Evolutionary conservation across 2,113 vertebrate genomes (phyloP), one percentile per base, ranked within the genome.

Genomic region (Turdus rufiventris): DNA sequence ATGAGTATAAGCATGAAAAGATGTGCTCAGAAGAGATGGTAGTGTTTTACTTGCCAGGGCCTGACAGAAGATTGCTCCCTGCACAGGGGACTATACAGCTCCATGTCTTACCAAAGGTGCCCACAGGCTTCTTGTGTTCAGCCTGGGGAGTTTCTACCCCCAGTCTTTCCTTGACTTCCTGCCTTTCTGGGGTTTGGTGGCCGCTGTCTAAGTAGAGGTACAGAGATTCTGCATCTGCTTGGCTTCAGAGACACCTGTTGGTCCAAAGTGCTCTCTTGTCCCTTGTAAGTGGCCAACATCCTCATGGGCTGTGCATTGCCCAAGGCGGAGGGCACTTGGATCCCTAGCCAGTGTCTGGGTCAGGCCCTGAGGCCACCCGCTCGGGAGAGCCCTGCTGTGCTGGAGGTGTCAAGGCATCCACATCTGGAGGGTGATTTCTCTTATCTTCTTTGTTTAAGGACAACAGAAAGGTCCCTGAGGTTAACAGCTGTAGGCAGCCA

Each of bases 261-360:
- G 25, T 71, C 34, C 36, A 31, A 51, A 73, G 36, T 65, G 16
- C 2, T 86, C 7, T 68, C 43, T 28, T 47, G 10, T 45, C 38
- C 14, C 29, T 61, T 79, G 62, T 11, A 24, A 29, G 5, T 14
- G 28, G 4, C 2, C 2, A 21, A 13, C 14, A 29, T n/a, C 9
- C 31, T 79, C 17, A 1, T 10, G 29, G 20, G 10, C 10, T 65
- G 21, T 36, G 31, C 14, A 4, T 7, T 84, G 36, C 28, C 31
- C 0, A 1, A 8, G 38, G n/a, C 0, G 2, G 19, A 14, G 14
- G 18, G 12, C 20, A 38, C 13, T 5, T 50, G 31, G 19, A 61
- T 51, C 0, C 0, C n/a, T n/a, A 45, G 10, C 11, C 28, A 40
- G 20, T 56, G 8, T 54, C 7, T 89, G 53, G 6, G 25, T 31